Conservation (phyloP, 2,888 invertebrate species). For the Diloba caeruleocephala region DNA sequence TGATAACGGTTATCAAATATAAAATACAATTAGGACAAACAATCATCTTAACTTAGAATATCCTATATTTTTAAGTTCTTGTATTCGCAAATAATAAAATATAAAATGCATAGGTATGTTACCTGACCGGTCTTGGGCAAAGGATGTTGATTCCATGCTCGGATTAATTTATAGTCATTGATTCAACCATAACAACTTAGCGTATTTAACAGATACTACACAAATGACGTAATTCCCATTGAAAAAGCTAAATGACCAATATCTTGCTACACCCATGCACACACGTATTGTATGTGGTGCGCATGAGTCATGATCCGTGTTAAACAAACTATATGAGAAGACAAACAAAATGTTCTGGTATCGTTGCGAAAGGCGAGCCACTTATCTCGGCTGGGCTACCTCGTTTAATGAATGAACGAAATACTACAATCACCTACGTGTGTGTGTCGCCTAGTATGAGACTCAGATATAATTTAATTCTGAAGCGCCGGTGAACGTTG, state of each 20-base stretch:
- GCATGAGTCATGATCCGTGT: conserved; percentile 66
- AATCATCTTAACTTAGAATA: too few species aligned
- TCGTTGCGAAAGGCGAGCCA: conserved; percentile 58
- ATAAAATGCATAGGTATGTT: too few species aligned
- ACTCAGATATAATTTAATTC: conserved; percentile 60
- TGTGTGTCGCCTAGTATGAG: conserved; percentile 59
- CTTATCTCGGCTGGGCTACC: conserved; percentile 70
- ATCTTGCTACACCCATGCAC: conserved; percentile 57
- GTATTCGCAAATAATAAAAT: too few species aligned
- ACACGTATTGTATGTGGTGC: conserved; percentile 54
- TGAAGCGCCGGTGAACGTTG: conserved; percentile 59
- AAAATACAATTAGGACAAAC: too few species aligned
- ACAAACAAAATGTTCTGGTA: conserved; percentile 60
- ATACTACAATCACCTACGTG: conserved; percentile 60
- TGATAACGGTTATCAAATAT: too few species aligned
- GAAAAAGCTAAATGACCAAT: conserved; percentile 73
- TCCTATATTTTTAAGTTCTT: too few species aligned
- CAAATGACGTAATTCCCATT: conserved; percentile 73
- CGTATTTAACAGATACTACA: conserved; percentile 68
- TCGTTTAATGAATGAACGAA: conserved; percentile 79
- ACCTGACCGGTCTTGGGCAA: conserved; percentile 15
- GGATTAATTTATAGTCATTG: conserved; percentile 50
- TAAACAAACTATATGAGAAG: conserved; percentile 70
- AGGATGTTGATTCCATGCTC: conserved; percentile 44
- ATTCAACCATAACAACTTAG: conserved; percentile 62